Conservation (phyloP, 1,140 invertebrate species). For the Ceratosolen fusciceps region DNA sequence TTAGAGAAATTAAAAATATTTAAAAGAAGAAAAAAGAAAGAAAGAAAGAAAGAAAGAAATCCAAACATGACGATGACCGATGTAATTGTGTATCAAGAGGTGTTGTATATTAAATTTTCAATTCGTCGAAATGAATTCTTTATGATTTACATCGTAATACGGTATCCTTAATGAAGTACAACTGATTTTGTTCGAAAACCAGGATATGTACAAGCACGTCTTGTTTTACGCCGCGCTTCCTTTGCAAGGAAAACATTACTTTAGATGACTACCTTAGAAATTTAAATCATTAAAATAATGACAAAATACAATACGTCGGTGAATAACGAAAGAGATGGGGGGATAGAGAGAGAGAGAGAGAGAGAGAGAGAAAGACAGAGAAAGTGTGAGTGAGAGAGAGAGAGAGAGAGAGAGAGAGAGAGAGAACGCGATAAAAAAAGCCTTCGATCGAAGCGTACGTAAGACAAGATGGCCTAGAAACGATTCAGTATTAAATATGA, state of each 20-base stretch:
- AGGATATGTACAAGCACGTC: constrained; percentile 49
- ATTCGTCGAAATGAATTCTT: constrained; percentile 50
- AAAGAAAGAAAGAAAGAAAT: too few relatives aligned
- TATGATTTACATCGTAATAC: constrained; percentile 48
- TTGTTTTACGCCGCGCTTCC: constrained; percentile 35
- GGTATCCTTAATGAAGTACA: constrained; percentile 51
- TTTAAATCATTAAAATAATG: too few relatives aligned
- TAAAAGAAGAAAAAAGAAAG: too few relatives aligned
- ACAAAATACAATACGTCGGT: too few relatives aligned
- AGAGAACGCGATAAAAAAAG: constrained; percentile 3
- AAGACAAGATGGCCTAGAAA: constrained; percentile 44
- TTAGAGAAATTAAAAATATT: constrained; percentile 49
- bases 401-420: constrained; percentile 1
- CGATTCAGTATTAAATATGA: constrained; percentile 52
- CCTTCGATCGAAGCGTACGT: constrained; percentile 42
- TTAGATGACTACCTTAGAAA: too few relatives aligned
- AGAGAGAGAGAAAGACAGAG: too few relatives aligned
- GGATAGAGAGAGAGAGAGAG: too few relatives aligned
- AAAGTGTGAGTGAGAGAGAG: constrained; percentile 16
- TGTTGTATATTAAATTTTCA: constrained; percentile 50
- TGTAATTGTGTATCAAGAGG: constrained; percentile 48
- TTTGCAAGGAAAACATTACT: constrained; percentile 16
- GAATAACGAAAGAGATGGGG: too few relatives aligned
- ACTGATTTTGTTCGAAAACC: constrained; percentile 48
- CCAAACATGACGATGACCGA: constrained; percentile 45